These are phyloP conservation scores for Lemur catta DNA, from an alignment of 2,797 vertebrate species.

Conservation along the genomic window DNA sequence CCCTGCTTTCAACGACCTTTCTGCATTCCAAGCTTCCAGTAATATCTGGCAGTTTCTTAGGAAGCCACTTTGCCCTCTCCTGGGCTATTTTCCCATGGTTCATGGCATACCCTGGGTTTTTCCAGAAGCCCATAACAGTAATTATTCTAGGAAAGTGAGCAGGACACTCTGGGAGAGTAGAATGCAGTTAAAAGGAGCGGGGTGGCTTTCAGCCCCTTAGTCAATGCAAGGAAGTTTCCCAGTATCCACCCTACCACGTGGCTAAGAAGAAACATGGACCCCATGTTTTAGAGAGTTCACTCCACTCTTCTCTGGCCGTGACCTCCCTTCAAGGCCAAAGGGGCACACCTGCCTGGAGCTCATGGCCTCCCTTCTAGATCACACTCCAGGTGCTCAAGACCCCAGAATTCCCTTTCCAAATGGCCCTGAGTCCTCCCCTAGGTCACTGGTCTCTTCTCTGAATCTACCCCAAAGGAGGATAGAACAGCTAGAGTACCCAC, in stretches of 20 bases:
- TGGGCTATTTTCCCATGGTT: not conserved
- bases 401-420: not conserved
- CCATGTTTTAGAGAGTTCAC: not conserved
- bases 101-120: not conserved
- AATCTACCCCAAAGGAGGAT: not conserved
- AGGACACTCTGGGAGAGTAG: not conserved
- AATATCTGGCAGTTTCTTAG: not conserved
- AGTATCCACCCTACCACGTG: accelerated
- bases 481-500: not conserved
- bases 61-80: not conserved
- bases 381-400: not conserved
- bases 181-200: not conserved
- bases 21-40: not conserved
- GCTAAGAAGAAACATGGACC: not conserved
- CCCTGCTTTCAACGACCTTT: not conserved
- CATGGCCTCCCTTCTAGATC: not conserved
- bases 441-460: not conserved
- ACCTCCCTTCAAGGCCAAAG: not conserved
- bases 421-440: not conserved
- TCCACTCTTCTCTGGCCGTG: not conserved
- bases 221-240: not conserved
- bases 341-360: not conserved
- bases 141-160: not conserved
- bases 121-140: not conserved
- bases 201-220: not conserved